Conservation (phyloP, 1,140 invertebrate species). For the Euura saliciscinereae region DNA sequence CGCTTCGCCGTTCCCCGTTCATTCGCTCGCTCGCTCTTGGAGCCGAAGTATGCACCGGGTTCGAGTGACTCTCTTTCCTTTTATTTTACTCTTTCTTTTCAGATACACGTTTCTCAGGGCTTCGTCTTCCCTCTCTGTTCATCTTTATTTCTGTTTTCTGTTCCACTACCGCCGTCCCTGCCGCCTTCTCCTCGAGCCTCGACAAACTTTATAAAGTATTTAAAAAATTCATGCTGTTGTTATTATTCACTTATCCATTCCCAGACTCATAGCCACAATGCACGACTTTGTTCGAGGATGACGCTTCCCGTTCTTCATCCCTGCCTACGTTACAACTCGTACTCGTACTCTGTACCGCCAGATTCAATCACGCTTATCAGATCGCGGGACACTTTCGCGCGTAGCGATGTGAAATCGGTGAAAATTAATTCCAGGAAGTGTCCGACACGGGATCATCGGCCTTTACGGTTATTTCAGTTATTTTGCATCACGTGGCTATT, state of each 20-base stretch:
- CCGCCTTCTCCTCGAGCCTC: neutral
- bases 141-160: neutral
- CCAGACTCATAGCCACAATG: constrained; percentile 34
- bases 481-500: constrained; percentile 50
- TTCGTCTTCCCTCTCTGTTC: neutral
- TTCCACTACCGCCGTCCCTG: constrained; percentile 7
- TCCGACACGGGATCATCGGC: constrained; percentile 47
- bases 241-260: constrained; percentile 42
- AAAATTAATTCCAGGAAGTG: constrained; percentile 45
- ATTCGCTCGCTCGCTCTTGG: constrained; percentile 15
- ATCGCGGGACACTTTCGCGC: neutral
- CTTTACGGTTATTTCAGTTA: constrained; percentile 53
- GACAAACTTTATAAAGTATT: constrained; percentile 38
- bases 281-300: constrained; percentile 38
- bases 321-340: neutral
- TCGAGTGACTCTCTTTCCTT: too few relatives aligned
- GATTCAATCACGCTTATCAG: too few relatives aligned
- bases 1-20: constrained; percentile 9
- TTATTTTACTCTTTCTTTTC: too few relatives aligned
- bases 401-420: constrained; percentile 11
- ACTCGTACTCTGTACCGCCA: neutral
- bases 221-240: constrained; percentile 46
- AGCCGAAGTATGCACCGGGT: too few relatives aligned
- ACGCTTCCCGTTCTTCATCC: constrained; percentile 7
- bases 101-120: too few relatives aligned